phyloP scores from a whole-genome alignment of 2,113 vertebrate genomes.

The Cyprinus carpio region DNA sequence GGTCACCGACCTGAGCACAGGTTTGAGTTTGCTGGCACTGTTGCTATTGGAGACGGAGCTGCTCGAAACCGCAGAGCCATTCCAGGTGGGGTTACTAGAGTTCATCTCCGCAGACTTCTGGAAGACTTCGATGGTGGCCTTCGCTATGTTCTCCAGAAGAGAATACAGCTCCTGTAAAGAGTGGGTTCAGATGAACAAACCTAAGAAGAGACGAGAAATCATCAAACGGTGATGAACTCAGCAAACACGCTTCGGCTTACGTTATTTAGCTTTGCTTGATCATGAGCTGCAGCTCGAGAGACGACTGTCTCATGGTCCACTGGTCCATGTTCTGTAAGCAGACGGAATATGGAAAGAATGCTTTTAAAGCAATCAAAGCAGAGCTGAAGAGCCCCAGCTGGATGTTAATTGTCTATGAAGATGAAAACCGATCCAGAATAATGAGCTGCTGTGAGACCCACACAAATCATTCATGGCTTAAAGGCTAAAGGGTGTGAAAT shows the following conservation, averaged over 20 bases:
- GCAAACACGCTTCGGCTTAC: slow-evolving; percentile 63
- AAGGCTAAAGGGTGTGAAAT: slow-evolving; percentile 13
- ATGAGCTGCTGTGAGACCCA: slow-evolving; percentile 1
- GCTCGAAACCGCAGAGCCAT: slow-evolving; percentile 73
- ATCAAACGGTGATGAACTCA: background rate
- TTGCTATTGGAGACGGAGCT: slow-evolving; percentile 82
- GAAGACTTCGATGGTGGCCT: slow-evolving; percentile 97
- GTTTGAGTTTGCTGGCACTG: slow-evolving; percentile 86
- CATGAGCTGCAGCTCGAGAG: slow-evolving; percentile 94
- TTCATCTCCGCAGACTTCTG: slow-evolving; percentile 98
- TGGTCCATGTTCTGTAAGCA: slow-evolving; percentile 92
- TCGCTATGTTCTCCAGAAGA: slow-evolving; percentile 95
- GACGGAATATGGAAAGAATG: background rate
- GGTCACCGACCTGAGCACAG: slow-evolving; percentile 87
- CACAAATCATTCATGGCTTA: slow-evolving; percentile 10
- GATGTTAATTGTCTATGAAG: background rate
- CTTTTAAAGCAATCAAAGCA: background rate
- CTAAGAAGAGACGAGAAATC: background rate
- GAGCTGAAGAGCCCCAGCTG: background rate
- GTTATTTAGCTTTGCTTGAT: slow-evolving; percentile 85
- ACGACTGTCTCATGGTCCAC: slow-evolving; percentile 98
- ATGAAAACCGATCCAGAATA: background rate
- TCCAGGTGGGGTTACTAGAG: slow-evolving; percentile 82
- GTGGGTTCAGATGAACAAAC: background rate
- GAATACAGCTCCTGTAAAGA: slow-evolving; percentile 88